These are phyloP conservation scores for Cataglyphis albicans DNA, from an alignment of 2,888 invertebrate genomes.

Conservation along the genomic window DNA sequence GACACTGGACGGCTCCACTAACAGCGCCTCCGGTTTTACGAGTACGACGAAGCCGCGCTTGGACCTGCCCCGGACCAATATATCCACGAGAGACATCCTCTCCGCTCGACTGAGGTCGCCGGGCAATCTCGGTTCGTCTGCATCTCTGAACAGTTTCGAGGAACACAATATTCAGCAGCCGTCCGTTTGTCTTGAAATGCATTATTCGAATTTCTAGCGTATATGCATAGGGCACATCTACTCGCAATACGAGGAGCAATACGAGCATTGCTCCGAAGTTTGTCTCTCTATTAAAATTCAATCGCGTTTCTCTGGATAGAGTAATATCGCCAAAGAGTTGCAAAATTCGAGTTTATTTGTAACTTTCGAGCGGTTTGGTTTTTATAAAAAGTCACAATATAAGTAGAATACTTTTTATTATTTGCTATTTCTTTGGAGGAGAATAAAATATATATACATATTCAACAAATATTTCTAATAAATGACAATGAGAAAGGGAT, in stretches of 20 bases:
- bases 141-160: background rate
- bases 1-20: conserved; percentile 33
- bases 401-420: background rate
- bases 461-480: background rate
- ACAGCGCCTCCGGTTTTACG: conserved; percentile 56
- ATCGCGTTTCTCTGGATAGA: background rate
- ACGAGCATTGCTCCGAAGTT: background rate
- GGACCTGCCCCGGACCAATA: background rate
- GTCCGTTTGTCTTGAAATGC: background rate
- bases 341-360: background rate
- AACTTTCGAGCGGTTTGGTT: background rate
- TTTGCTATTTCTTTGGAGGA: background rate
- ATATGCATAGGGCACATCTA: background rate
- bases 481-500: background rate
- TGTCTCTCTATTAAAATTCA: background rate
- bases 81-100: conserved; percentile 30
- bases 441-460: background rate
- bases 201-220: background rate
- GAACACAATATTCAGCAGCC: conserved; percentile 21
- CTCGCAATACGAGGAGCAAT: background rate
- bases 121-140: conserved; percentile 7
- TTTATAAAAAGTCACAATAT: background rate
- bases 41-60: conserved; percentile 11
- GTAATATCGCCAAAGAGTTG: background rate
- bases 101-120: background rate